Conservation (phyloP, 2,113 vertebrate genomes). For the Perognathus longimembris region DNA sequence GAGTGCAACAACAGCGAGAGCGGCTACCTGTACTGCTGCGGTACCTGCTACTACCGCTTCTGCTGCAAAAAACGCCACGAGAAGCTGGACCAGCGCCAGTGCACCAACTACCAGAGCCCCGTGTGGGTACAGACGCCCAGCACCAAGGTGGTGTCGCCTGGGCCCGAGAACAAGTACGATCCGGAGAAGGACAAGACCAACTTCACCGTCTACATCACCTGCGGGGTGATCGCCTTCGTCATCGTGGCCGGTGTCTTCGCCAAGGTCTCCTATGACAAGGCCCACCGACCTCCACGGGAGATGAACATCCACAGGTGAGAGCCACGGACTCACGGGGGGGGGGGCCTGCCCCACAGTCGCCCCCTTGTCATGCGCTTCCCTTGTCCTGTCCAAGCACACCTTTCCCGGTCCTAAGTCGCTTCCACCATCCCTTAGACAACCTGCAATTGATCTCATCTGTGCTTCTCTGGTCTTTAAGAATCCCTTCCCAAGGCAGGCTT, state of each 20-base stretch:
- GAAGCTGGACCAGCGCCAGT: constrained; percentile 95
- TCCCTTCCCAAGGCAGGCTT: not conserved
- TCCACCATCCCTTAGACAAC: too few relatives aligned
- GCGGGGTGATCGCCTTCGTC: constrained; percentile 97
- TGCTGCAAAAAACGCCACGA: constrained; percentile 98
- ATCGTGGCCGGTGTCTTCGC: constrained; percentile 95
- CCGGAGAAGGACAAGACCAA: constrained; percentile 97
- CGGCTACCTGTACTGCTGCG: constrained; percentile 98
- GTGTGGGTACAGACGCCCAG: constrained; percentile 92
- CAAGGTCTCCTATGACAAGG: constrained; percentile 99
- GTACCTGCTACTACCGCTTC: constrained; percentile 98
- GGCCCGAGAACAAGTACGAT: constrained; percentile 91
- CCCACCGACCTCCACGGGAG: constrained; percentile 96
- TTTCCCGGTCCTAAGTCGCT: not conserved
- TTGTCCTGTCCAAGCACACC: rapidly evolving
- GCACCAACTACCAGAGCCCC: constrained; percentile 94
- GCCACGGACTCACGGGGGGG: not conserved
- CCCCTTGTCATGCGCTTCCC: too few relatives aligned
- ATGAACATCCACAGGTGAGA: constrained; percentile 99
- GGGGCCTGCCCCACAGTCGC: too few relatives aligned
- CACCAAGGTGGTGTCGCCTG: constrained; percentile 87
- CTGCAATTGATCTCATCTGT: too few relatives aligned
- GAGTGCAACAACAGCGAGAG: constrained; percentile 98
- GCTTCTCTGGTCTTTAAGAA: not conserved
- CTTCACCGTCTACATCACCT: constrained; percentile 98